These are phyloP conservation scores for Trissolcus basalis DNA, from an alignment of 1,140 invertebrate genomes.

Conservation along the genomic window DNA sequence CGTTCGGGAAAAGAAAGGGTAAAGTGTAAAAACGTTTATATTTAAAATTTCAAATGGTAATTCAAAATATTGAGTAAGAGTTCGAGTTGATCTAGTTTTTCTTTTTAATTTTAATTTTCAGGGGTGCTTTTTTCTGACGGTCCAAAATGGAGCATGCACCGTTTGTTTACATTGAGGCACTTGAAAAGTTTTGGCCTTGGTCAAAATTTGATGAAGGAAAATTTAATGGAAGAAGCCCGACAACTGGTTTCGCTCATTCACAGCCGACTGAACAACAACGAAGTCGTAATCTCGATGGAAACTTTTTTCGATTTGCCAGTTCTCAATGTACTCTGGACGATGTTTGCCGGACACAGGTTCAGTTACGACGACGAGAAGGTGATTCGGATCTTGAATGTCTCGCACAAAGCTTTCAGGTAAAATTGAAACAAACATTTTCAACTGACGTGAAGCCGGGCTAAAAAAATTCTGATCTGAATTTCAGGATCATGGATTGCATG, in stretches of 20 bases:
- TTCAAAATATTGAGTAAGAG: no score
- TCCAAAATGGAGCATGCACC: conserved; percentile 78
- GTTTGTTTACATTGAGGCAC: conserved; percentile 79
- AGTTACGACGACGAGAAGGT: conserved; percentile 77
- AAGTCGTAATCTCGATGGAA: conserved; percentile 73
- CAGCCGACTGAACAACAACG: conserved; percentile 17
- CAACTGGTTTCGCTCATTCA: conserved; percentile 74
- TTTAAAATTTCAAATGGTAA: no score
- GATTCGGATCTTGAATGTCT: conserved; percentile 74
- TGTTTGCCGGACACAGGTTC: conserved; percentile 82
- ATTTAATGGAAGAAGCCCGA: conserved; percentile 78
- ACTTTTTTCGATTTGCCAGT: conserved; percentile 79
- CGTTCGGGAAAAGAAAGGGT: conserved; percentile 82
- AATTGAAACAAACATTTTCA: no score
- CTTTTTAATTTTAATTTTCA: no score
- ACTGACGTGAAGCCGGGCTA: no score
- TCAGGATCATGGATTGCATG: conserved; percentile 78
- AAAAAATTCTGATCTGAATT: conserved; percentile 6
- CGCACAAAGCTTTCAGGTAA: conserved; percentile 78
- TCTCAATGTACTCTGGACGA: conserved; percentile 84
- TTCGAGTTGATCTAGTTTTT: no score
- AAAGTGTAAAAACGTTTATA: no score
- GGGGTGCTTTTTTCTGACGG: conserved; percentile 83
- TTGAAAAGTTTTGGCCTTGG: conserved; percentile 80
- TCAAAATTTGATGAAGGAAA: conserved; percentile 77